phyloP scores from a whole-genome alignment of 1,140 invertebrate genomes.

The Saxidomus purpurata region DNA sequence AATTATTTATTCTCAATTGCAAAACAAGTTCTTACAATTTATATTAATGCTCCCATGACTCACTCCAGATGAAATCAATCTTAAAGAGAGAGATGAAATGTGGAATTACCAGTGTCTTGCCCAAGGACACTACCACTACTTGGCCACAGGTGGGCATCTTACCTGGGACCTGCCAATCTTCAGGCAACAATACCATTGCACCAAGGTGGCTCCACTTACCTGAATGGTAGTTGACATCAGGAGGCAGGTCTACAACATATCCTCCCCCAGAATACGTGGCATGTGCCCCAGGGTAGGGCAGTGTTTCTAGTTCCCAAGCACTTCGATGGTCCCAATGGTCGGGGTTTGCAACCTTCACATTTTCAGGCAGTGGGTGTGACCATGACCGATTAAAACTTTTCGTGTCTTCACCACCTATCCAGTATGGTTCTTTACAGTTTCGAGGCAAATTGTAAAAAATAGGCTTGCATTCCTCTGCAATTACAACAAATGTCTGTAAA shows the following conservation, averaged over 20 bases:
- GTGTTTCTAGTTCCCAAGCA: conserved; percentile 64
- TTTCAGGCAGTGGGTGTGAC: conserved; percentile 34
- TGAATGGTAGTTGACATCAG: background rate
- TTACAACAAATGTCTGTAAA: too few relatives aligned
- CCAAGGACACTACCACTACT: too few relatives aligned
- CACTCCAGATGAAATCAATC: too few relatives aligned
- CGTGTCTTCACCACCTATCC: conserved; percentile 60
- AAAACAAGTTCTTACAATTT: too few relatives aligned
- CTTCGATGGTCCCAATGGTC: conserved; percentile 66
- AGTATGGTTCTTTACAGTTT: conserved; percentile 61
- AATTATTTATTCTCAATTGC: too few relatives aligned
- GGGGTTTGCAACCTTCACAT: background rate
- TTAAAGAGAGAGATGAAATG: too few relatives aligned
- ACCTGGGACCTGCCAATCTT: too few relatives aligned
- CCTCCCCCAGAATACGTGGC: conserved; percentile 72
- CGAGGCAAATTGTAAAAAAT: background rate
- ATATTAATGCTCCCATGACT: too few relatives aligned
- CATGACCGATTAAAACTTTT: conserved; percentile 62
- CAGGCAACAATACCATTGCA: too few relatives aligned
- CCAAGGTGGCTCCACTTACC: background rate
- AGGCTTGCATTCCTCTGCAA: conserved; percentile 1
- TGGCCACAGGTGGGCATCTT: too few relatives aligned
- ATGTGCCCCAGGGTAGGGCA: conserved; percentile 64
- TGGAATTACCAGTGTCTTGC: too few relatives aligned
- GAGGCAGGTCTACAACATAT: conserved; percentile 55